Conservation (phyloP, 1,140 invertebrate species). For the Hylaeus volcanicus region DNA sequence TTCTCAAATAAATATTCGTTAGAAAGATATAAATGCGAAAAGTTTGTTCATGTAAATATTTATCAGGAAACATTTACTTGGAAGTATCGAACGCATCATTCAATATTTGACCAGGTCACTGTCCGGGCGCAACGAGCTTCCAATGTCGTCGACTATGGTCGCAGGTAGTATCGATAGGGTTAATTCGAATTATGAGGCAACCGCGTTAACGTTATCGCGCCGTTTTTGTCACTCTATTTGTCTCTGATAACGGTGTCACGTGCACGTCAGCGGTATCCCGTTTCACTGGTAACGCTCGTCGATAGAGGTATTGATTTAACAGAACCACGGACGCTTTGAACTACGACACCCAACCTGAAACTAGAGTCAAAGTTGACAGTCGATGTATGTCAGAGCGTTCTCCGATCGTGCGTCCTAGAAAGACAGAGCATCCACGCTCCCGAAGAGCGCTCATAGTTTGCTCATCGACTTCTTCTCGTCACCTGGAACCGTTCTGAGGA, state of each 20-base stretch:
- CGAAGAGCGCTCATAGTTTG: not conserved
- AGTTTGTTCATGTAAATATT: too few relatives aligned
- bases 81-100: too few relatives aligned
- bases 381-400: slow-evolving; percentile 11
- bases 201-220: not conserved
- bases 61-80: too few relatives aligned
- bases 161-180: not conserved
- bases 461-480: slow-evolving; percentile 5
- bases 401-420: not conserved
- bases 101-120: too few relatives aligned
- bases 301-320: slow-evolving; percentile 58
- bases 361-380: slow-evolving; percentile 36
- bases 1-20: too few relatives aligned
- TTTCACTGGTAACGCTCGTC: not conserved
- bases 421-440: not conserved
- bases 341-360: slow-evolving; percentile 46
- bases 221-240: slow-evolving; percentile 38
- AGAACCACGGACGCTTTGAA: slow-evolving; percentile 48
- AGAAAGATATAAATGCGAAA: too few relatives aligned
- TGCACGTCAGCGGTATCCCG: slow-evolving; percentile 6
- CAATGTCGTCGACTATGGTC: too few relatives aligned
- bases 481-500: not conserved
- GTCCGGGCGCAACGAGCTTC: too few relatives aligned
- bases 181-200: slow-evolving; percentile 1
- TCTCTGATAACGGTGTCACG: slow-evolving; percentile 4